A percentile compares a stretch with the other conserved stretches of the same genome.
Conservation (phyloP, 2,797 vertebrate genomes). For the Eidolon dupreanum region DNA sequence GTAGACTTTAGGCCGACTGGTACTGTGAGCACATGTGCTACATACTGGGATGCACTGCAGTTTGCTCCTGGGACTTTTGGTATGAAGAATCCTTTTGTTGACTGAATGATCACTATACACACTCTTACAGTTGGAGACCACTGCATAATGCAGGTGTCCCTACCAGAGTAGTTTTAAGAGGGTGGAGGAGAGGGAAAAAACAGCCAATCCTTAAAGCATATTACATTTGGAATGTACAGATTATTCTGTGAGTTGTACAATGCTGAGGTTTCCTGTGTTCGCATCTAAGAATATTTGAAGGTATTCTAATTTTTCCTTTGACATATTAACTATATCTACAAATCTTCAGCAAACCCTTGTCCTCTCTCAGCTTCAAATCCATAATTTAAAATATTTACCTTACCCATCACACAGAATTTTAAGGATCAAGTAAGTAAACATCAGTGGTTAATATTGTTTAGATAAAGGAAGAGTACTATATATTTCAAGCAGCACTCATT, state of each 20-base stretch:
- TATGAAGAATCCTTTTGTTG: constrained; percentile 54
- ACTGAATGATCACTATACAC: background rate
- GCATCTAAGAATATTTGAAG: background rate
- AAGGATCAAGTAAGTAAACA: background rate
- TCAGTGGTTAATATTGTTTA: background rate
- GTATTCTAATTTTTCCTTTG: background rate
- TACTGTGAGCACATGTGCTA: background rate
- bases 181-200: background rate
- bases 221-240: background rate
- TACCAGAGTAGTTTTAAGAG: background rate
- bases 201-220: background rate
- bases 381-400: constrained; percentile 15
- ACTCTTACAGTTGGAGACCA: background rate
- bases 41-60: background rate
- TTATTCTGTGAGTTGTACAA: background rate
- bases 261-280: background rate
- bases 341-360: background rate
- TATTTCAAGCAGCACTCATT: background rate
- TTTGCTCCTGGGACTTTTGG: background rate
- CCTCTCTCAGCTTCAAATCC: background rate
- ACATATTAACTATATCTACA: background rate
- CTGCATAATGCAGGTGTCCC: background rate
- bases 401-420: background rate
- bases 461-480: background rate
- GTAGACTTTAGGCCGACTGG: constrained; percentile 29